A percentile compares a stretch with the other conserved stretches of the same genome.
Conservation (phyloP, 1,140 invertebrate species). For the Oreohelix idahoensis region DNA sequence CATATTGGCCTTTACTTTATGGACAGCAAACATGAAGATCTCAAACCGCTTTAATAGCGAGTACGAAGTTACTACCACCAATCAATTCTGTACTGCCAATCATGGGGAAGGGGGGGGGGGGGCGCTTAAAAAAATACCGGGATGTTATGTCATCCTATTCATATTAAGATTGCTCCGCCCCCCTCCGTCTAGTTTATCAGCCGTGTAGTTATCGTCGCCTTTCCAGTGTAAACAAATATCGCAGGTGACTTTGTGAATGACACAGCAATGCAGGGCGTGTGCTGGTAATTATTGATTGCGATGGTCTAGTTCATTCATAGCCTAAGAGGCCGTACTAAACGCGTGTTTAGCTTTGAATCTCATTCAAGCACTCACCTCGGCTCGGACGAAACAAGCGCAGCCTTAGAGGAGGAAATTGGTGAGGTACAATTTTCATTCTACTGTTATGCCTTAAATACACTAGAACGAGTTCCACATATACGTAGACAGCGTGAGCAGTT, state of each 20-base stretch:
- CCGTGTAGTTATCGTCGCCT: background rate
- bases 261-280: background rate
- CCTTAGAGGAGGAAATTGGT: too few relatives aligned
- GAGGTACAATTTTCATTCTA: too few relatives aligned
- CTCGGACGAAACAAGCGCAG: background rate
- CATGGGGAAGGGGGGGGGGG: too few relatives aligned
- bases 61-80: too few relatives aligned
- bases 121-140: too few relatives aligned
- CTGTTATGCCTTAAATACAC: too few relatives aligned
- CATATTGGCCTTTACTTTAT: too few relatives aligned
- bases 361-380: background rate
- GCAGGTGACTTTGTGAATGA: constrained; percentile 21
- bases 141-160: background rate
- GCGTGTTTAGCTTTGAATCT: background rate
- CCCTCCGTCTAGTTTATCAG: constrained; percentile 28
- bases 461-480: too few relatives aligned
- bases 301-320: background rate
- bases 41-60: too few relatives aligned
- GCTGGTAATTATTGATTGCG: background rate
- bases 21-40: too few relatives aligned
- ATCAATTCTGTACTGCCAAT: too few relatives aligned
- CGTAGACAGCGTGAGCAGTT: too few relatives aligned
- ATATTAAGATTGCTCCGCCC: constrained; percentile 3
- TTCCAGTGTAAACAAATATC: constrained; percentile 9
- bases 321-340: background rate